Evolutionary conservation across 2,797 vertebrate genomes (phyloP).

Genomic region (Odontamblyopus lacepedii): DNA sequence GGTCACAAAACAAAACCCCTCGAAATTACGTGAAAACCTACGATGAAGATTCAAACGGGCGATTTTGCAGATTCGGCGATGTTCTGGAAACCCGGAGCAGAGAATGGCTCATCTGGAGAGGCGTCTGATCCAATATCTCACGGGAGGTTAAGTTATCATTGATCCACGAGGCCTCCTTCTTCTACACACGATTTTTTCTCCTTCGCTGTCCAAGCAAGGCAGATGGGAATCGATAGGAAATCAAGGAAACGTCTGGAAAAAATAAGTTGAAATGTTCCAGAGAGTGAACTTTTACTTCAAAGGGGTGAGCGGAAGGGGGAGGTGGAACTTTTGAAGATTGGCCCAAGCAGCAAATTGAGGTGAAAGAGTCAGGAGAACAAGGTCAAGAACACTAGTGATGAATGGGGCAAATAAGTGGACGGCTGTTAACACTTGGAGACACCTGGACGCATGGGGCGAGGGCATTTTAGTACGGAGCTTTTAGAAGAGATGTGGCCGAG

Average conservation of each 20-base stretch:
- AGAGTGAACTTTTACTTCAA: constrained; percentile 80
- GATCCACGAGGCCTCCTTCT: constrained; percentile 52
- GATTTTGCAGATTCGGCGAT: constrained; percentile 35
- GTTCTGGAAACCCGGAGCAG: constrained; percentile 48
- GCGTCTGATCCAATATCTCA: constrained; percentile 44
- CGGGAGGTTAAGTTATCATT: constrained; percentile 69
- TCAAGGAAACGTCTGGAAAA: constrained; percentile 73
- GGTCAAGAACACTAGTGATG: constrained; percentile 64
- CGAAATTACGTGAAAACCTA: constrained; percentile 51
- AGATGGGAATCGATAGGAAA: constrained; percentile 76
- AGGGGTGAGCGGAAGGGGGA: constrained; percentile 54
- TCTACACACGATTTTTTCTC: constrained; percentile 34
- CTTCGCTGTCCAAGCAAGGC: constrained; percentile 56
- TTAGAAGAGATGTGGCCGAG: constrained; percentile 33
- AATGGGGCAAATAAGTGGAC: constrained; percentile 62
- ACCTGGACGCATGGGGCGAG: constrained; percentile 48
- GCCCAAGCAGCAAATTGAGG: constrained; percentile 67
- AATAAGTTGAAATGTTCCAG: constrained; percentile 77
- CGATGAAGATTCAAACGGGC: constrained; percentile 37
- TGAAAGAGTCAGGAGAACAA: constrained; percentile 62
- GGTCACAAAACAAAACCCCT: constrained; percentile 28
- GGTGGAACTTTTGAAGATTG: constrained; percentile 61
- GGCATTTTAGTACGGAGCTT: constrained; percentile 36
- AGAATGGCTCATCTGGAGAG: constrained; percentile 64
- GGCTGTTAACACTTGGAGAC: constrained; percentile 62